Conservation (phyloP, 1,140 invertebrate genomes). For the Pristionchus pacificus region DNA sequence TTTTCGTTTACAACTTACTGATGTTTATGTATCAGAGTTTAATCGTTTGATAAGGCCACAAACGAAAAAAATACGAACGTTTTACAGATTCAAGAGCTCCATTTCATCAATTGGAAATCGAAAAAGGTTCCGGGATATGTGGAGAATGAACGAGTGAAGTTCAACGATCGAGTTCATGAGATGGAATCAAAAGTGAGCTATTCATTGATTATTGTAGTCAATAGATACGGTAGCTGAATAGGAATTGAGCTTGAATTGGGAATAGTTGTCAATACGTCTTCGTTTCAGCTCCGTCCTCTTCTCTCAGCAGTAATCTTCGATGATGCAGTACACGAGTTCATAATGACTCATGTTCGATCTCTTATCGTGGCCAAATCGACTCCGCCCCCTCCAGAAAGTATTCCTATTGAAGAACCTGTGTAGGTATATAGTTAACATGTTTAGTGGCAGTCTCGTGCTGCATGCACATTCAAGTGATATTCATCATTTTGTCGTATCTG, state of each 20-base stretch:
- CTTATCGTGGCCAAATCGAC: not conserved
- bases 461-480: no score
- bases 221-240: no score
- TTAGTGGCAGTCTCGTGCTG: no score
- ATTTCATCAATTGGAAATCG: conserved; percentile 15
- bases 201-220: not conserved
- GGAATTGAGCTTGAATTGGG: no score
- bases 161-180: not conserved
- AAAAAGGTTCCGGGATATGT: not conserved
- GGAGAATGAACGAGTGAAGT: not conserved
- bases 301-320: not conserved
- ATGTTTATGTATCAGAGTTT: no score
- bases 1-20: conserved; percentile 1
- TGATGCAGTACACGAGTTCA: not conserved
- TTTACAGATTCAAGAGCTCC: conserved; percentile 12
- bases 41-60: no score
- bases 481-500: no score
- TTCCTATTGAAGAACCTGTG: no score
- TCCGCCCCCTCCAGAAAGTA: not conserved
- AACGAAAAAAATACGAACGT: no score
- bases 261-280: not conserved
- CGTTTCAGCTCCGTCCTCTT: not conserved
- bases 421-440: no score
- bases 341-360: not conserved
- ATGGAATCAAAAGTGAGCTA: not conserved